Base-by-base conservation (phyloP, 2,888 invertebrate species). In the Spialia ferax region DNA sequence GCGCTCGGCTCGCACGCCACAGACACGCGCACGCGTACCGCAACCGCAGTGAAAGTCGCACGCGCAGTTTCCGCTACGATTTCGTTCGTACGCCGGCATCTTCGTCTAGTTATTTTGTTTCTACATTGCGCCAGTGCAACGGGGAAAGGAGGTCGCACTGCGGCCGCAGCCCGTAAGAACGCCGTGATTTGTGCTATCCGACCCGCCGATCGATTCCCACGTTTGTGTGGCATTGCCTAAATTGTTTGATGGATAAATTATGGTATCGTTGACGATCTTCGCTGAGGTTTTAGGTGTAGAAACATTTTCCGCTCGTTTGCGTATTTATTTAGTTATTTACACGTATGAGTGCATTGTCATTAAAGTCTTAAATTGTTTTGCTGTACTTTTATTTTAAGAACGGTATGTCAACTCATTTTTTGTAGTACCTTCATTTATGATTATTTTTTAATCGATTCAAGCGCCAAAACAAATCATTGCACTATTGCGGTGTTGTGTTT, bases 31-130 rank as follows among this genome's bases (percentile, higher is more conserved):
- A 79, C 82, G 85, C 85, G 81, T 83, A 79, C 63, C 74, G 74
- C 74, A 70, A 70, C 76, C 65, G 80, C 78, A 83, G 91, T 92
- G 92, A 92, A 92, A 93, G 93, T 91, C 90, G 75, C 72, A 71
- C 85, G 87, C 90, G 89, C 85, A 87, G 88, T 86, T 87, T 87
- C 81, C 84, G 88, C 85, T 85, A 86, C 88, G 86, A 86, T 87
- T 88, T 88, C 87, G 90, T 88, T 66, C 59, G 59, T 66, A 38
- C 60, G 85, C 81, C 86, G 81, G 83, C 86, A 82, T 90, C 89
- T 90, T 90, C 91, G 88, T 91, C 89, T 91, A 91, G 90, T 90
- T 91, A 86, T 88, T 88, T 85, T 89, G 88, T 91, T 91, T 91
- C 88, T 84, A 85, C 85, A 83, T 92, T 91, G 90, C 91, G 92